These are phyloP conservation scores for Anabacerthia variegaticeps DNA, from an alignment of 2,797 vertebrate species.

Conservation along the genomic window DNA sequence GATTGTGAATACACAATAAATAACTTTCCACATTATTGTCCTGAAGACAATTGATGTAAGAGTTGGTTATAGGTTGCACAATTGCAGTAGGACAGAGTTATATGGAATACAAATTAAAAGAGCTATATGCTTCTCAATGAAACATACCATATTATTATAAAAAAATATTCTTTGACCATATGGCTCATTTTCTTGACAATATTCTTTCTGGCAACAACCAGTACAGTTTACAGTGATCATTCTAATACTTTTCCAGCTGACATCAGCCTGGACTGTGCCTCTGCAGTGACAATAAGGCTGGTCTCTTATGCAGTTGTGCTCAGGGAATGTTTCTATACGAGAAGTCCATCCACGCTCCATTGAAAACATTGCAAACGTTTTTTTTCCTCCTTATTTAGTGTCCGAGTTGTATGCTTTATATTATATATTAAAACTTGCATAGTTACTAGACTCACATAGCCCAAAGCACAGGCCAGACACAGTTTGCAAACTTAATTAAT, in stretches of 20 bases:
- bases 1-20: not conserved
- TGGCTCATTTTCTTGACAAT: not conserved
- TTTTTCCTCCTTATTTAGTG: not conserved
- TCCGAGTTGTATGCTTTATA: not conserved
- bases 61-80: not conserved
- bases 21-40: not conserved
- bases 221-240: not conserved
- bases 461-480: not conserved
- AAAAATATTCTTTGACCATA: not conserved
- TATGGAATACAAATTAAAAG: not conserved
- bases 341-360: not conserved
- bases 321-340: not conserved
- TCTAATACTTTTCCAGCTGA: not conserved
- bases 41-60: not conserved
- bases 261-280: not conserved
- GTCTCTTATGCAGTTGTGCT: not conserved
- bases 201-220: not conserved
- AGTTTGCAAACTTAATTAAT: not conserved
- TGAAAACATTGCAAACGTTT: not conserved
- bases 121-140: not conserved
- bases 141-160: not conserved
- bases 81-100: not conserved
- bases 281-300: not conserved
- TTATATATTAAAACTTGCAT: not conserved
- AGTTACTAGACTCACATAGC: not conserved